Conservation (phyloP, 2,888 invertebrate genomes). For the Melanostoma scalare region DNA sequence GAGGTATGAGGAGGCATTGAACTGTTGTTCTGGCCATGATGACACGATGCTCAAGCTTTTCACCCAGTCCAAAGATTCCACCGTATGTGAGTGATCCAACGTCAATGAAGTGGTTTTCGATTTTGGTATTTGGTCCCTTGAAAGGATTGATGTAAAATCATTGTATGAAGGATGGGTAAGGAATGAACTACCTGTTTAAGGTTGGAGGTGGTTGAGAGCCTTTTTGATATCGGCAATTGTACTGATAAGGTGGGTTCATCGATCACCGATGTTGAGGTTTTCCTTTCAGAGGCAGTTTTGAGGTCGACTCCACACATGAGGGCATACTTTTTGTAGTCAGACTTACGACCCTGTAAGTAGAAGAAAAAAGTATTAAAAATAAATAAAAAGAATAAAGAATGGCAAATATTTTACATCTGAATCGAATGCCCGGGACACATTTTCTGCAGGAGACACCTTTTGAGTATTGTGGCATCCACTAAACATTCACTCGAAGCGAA, state of each 20-base stretch:
- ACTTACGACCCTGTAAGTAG: slow-evolving; percentile 51
- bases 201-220: not conserved
- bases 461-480: too few relatives aligned
- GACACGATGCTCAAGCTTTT: slow-evolving; percentile 86
- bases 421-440: too few relatives aligned
- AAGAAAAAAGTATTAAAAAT: not conserved
- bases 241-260: slow-evolving; percentile 41
- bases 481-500: too few relatives aligned
- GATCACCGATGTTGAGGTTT: slow-evolving; percentile 19
- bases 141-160: not conserved
- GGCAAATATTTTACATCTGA: too few relatives aligned
- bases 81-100: slow-evolving; percentile 79
- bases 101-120: slow-evolving; percentile 79
- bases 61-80: slow-evolving; percentile 86
- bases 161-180: not conserved
- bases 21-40: slow-evolving; percentile 86
- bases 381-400: not conserved
- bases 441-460: too few relatives aligned
- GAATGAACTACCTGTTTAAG: slow-evolving; percentile 9
- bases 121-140: slow-evolving; percentile 41
- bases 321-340: slow-evolving; percentile 60
- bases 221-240: not conserved
- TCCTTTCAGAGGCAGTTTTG: not conserved
- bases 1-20: slow-evolving; percentile 87
- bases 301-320: slow-evolving; percentile 60